Percentiles rank a stretch among this genome's conserved stretches.
Conservation (phyloP, 2,113 vertebrate species). For the Pterophyllum scalare region DNA sequence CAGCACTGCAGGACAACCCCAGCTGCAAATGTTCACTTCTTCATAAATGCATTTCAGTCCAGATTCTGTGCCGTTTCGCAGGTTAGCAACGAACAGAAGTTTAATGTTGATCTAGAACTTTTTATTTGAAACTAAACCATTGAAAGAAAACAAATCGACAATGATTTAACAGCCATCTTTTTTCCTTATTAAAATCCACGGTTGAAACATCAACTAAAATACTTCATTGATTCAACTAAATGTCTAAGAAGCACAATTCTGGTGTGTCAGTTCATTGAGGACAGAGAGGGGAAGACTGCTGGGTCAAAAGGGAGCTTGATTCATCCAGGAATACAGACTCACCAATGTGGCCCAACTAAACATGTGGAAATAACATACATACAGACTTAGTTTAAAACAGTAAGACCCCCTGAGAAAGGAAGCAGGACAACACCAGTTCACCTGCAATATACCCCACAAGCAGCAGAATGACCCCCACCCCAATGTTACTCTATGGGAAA, state of each 20-base stretch:
- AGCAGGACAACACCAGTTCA: conserved; percentile 43
- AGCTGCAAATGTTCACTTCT: background rate
- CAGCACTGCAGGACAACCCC: background rate
- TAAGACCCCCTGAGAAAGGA: conserved; percentile 34
- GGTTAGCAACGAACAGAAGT: background rate
- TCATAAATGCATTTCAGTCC: background rate
- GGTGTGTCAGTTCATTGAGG: background rate
- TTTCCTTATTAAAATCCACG: conserved; percentile 60
- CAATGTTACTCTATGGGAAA: background rate
- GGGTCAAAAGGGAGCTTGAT: background rate
- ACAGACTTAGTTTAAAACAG: conserved; percentile 17
- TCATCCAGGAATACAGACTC: background rate
- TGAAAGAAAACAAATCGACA: conserved; percentile 25
- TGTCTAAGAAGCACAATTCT: background rate
- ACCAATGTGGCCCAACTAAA: conserved; percentile 21
- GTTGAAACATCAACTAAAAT: conserved; percentile 62
- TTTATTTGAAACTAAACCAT: conserved; percentile 69
- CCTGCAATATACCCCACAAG: conserved; percentile 20
- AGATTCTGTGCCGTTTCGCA: background rate
- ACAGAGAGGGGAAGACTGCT: background rate
- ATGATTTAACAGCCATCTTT: conserved; percentile 52
- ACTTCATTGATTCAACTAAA: conserved; percentile 61
- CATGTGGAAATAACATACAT: background rate
- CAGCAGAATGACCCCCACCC: background rate
- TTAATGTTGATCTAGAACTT: conserved; percentile 12